A percentile compares a stretch with the other conserved stretches of the same genome.
Evolutionary conservation across 2,113 vertebrate genomes (phyloP).

Genomic region (Hemicordylus capensis): DNA sequence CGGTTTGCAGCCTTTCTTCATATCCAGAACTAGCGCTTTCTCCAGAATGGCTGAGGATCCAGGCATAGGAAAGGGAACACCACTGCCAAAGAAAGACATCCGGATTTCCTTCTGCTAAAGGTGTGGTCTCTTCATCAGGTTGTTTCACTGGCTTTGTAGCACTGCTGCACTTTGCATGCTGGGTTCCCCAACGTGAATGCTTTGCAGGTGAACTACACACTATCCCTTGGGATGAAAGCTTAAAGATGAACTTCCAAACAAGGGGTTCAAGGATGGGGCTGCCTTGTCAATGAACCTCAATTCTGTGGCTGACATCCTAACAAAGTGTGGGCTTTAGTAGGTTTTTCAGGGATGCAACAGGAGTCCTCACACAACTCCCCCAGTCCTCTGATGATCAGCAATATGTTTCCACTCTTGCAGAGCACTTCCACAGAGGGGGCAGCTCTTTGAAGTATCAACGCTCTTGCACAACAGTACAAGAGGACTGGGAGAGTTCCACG

Average conservation of each 20-base stretch:
- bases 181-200: not conserved
- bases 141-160: not conserved
- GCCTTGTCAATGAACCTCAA: not conserved
- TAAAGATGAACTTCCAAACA: not conserved
- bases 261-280: not conserved
- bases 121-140: not conserved
- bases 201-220: not conserved
- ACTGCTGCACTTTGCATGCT: not conserved
- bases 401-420: too few relatives aligned
- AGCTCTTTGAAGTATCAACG: too few relatives aligned
- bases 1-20: too few relatives aligned
- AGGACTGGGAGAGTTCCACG: too few relatives aligned
- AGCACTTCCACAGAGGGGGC: too few relatives aligned
- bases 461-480: too few relatives aligned
- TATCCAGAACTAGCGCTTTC: not conserved
- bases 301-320: too few relatives aligned
- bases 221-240: not conserved
- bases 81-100: not conserved
- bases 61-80: not conserved
- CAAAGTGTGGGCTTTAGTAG: too few relatives aligned
- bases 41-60: not conserved
- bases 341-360: too few relatives aligned
- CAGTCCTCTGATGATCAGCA: too few relatives aligned
- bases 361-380: too few relatives aligned
- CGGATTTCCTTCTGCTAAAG: not conserved